Evolutionary conservation across 1,140 invertebrate species (phyloP).

Genomic region (Leguminivora glycinivorella): DNA sequence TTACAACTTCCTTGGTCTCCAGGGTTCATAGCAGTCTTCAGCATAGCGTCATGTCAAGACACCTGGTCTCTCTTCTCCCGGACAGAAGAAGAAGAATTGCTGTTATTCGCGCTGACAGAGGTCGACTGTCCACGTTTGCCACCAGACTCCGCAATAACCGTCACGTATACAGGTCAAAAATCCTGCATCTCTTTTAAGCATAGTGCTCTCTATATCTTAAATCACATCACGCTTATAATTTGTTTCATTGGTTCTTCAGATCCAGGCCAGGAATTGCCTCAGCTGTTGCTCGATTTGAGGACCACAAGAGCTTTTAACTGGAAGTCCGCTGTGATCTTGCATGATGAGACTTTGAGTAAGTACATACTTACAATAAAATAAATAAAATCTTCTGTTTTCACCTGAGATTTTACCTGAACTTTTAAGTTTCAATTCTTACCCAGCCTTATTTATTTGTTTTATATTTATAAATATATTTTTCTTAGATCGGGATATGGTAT

Average conservation of each 20-base stretch:
- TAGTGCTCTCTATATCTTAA: background rate
- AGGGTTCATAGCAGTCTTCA: constrained; percentile 86
- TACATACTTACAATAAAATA: too few species aligned
- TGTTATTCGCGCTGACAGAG: constrained; percentile 84
- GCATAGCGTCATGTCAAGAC: constrained; percentile 83
- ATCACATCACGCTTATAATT: background rate
- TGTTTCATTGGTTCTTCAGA: constrained; percentile 32
- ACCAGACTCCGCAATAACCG: constrained; percentile 81
- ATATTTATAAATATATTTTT: too few species aligned
- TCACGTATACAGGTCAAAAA: constrained; percentile 79
- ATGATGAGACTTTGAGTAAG: constrained; percentile 86
- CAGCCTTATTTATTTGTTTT: too few species aligned
- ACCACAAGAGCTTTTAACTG: constrained; percentile 81
- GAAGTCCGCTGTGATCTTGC: constrained; percentile 84
- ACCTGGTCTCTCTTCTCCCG: constrained; percentile 84
- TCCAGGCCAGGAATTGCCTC: constrained; percentile 84
- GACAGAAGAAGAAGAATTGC: constrained; percentile 81
- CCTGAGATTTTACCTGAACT: too few species aligned
- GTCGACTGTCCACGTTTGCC: constrained; percentile 87
- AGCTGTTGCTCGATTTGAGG: constrained; percentile 86
- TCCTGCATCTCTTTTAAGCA: background rate
- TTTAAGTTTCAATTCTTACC: too few species aligned
- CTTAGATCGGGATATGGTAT: constrained; percentile 81
- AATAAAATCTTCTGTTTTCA: too few species aligned
- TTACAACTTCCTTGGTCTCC: constrained; percentile 29